These are phyloP conservation scores for Rosalia funebris DNA, from an alignment of 2,888 invertebrate genomes.

Conservation along the genomic window DNA sequence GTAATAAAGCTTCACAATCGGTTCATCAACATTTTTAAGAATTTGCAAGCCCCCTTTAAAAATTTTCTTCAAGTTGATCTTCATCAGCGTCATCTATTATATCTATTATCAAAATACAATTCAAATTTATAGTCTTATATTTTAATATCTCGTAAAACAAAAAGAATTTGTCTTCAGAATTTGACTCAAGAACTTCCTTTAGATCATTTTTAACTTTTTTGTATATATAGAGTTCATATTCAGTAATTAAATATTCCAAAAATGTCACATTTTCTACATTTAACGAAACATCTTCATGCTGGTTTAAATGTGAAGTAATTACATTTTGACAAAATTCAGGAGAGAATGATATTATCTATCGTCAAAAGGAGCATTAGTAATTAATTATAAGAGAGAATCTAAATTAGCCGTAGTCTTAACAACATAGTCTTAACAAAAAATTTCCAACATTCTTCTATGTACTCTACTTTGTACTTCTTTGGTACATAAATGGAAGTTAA, in stretches of 20 bases:
- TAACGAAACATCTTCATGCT: neutral
- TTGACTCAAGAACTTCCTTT: neutral
- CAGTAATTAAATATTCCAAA: slow-evolving; percentile 11
- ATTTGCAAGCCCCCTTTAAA: too few species aligned
- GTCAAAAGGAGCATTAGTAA: too few species aligned
- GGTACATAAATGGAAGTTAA: slow-evolving; percentile 30
- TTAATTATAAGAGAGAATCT: too few species aligned
- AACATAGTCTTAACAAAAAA: slow-evolving; percentile 30
- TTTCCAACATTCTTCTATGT: slow-evolving; percentile 35
- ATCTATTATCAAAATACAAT: slow-evolving; percentile 22
- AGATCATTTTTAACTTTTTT: slow-evolving; percentile 15
- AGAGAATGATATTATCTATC: too few species aligned
- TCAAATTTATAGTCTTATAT: slow-evolving; percentile 1
- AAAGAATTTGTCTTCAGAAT: slow-evolving; percentile 5
- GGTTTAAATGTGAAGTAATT: slow-evolving; percentile 20
- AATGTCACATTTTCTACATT: slow-evolving; percentile 10
- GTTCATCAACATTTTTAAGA: slow-evolving; percentile 1
- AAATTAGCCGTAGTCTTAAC: too few species aligned
- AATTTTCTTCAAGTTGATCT: slow-evolving; percentile 1
- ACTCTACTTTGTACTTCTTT: slow-evolving; percentile 25
- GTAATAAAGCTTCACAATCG: slow-evolving; percentile 13
- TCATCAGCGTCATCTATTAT: slow-evolving; percentile 13
- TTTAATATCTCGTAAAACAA: slow-evolving; percentile 16
- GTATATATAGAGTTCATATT: slow-evolving; percentile 17
- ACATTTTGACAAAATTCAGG: slow-evolving; percentile 2